Evolutionary conservation across 2,113 vertebrate genomes (phyloP), one percentile per base, ranked within the genome.

Genomic region (Marmota monax): DNA sequence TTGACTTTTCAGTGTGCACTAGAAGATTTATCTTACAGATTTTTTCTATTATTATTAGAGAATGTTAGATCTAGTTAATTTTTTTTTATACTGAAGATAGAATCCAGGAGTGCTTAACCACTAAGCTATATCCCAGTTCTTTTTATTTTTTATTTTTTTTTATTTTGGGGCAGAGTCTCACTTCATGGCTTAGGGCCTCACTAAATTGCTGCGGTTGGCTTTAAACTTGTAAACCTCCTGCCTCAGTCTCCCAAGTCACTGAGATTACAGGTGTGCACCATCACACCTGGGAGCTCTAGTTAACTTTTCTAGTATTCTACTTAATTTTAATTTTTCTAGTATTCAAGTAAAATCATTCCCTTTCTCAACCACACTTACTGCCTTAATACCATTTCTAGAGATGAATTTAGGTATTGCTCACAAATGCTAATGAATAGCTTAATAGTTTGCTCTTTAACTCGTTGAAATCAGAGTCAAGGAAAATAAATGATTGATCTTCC

Each of bases 381-480:
- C 58, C 90, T 84, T 58, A 65, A 56, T 80, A 72, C 14, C 65
- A 86, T 92, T 88, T 96, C 45, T 69, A 39, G 67, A 84, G 25
- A 34, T 84, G 78, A 88, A 53, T 65, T 77, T 32, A 37, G 58
- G 13, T 84, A 2, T 84, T 82, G 7, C 37, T 95, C 65, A 92
- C 83, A 87, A 95, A 90, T 74, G 45, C 70, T 79, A 96, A 90
- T 85, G 74, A 91, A 61, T 13, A 78, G 39, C 34, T 69, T 70
- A 63, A 88, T 86, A 78, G n/a, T 74, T 94, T 84, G 87, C 45
- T 29, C 67, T 89, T 95, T 77, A 91, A 69, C n/a, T 61, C 17
- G 4, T 63, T 96, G n/a, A 92, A 93, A 70, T 72, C 10, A 37
- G 53, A 85, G 72, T 51, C 74, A 88, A 90, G 77, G 29, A 80